Evolutionary conservation across 1,140 invertebrate species (phyloP), one percentile per base, ranked within the genome.

Genomic region (Saccostrea cuccullata): DNA sequence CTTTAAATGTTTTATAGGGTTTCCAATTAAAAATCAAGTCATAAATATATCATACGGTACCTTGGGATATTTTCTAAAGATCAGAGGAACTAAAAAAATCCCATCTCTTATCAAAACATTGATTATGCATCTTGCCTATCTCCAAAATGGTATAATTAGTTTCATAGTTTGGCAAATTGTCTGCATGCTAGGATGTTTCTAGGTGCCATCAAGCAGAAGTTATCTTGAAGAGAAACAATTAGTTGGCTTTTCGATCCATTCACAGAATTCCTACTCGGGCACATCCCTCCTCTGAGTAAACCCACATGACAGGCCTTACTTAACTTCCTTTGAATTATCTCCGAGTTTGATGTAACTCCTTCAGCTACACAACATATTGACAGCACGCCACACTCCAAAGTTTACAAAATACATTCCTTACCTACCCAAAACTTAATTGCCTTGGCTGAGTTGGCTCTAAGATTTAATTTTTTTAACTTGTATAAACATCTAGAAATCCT

Each of bases 221-320:
- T 77, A 77, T 77, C 70, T 77, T 77, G 70, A 77, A 77, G 70
- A 77, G 70, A 77, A 77, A 36, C 23, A 77, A 77, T 77, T 77
- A 77, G 70, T 77, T 77, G 70, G 70, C 70, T 77, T 77, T 67
- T 77, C 26, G 3, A 26, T 77, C 70, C 70, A 77, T 77, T 77
- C 70, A 77, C 70, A 77, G 70, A 77, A 77, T 77, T 77, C 70
- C 17, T 6, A 20, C 58, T 64, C 58, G 1, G 15, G 15, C 70
- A 77, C 30, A 77, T 77, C 70, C 70, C 26, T 30, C 30, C 2
- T 77, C 17, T 77, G 70, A 77, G 70, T 77, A 77, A 77, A 77
- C 26, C 70, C 70, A 77, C 70, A 77, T 77, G 70, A 77, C 70
- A 77, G 13, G 26, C 23, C 15, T 26, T 77, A 23, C 30, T 30